phyloP scores from a whole-genome alignment of 2,113 vertebrate species.

The Nymphicus hollandicus region DNA sequence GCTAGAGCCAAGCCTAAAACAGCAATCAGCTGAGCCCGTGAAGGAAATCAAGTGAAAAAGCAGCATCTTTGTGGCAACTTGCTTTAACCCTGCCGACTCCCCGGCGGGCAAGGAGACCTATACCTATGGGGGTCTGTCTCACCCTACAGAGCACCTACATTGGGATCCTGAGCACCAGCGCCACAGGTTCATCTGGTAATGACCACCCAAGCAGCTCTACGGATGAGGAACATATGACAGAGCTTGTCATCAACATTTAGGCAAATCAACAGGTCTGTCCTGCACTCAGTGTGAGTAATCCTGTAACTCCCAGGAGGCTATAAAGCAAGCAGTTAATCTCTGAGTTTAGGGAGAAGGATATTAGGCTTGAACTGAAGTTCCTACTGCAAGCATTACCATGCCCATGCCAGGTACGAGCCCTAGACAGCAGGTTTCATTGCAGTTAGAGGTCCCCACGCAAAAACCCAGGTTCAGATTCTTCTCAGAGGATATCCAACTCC shows the following conservation, averaged over 20 bases:
- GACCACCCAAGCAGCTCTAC: neutral
- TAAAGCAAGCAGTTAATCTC: neutral
- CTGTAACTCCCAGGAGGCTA: neutral
- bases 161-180: neutral
- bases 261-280: neutral
- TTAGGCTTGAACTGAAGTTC: neutral
- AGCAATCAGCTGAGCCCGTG: neutral
- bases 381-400: neutral
- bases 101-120: fast-evolving
- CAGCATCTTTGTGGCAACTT: neutral
- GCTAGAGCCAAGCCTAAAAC: neutral
- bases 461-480: neutral
- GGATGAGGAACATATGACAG: neutral
- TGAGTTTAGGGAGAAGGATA: neutral
- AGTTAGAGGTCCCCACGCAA: neutral
- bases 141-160: neutral
- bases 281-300: neutral
- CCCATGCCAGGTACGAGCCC: neutral
- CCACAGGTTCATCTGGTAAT: neutral
- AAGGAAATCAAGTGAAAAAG: neutral
- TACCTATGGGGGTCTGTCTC: neutral
- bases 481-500: neutral
- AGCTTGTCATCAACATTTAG: neutral
- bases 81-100: neutral
- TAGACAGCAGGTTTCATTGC: neutral